These are phyloP conservation scores for Anniella stebbinsi DNA, from an alignment of 2,797 vertebrate species.

Conservation along the genomic window DNA sequence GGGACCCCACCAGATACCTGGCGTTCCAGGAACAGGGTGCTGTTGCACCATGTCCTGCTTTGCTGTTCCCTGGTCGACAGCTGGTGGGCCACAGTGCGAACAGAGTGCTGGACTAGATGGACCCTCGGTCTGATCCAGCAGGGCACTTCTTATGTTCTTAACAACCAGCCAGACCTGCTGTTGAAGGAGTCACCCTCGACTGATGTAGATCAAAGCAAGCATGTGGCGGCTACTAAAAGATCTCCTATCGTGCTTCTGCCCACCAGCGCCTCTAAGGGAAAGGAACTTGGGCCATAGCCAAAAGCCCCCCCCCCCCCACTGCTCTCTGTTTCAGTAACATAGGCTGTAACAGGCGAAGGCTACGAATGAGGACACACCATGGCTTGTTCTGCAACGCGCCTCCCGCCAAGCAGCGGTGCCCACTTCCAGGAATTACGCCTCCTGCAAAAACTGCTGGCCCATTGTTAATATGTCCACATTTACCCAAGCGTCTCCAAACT, in stretches of 20 bases:
- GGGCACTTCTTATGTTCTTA: no score
- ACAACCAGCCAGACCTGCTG: background rate
- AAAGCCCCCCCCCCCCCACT: background rate
- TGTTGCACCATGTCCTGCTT: no score
- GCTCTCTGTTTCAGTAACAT: background rate
- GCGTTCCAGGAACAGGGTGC: background rate
- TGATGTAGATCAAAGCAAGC: background rate
- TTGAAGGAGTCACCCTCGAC: no score
- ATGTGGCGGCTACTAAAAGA: background rate
- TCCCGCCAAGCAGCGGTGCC: constrained; percentile 4
- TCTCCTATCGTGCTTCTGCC: background rate
- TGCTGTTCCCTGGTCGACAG: no score
- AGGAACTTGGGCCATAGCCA: background rate
- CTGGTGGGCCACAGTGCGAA: no score
- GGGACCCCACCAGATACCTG: background rate
- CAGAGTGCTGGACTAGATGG: no score
- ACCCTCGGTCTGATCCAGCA: no score
- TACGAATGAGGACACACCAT: background rate
- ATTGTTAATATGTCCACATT: background rate
- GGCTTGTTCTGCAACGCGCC: background rate
- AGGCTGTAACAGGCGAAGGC: background rate
- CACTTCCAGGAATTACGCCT: background rate
- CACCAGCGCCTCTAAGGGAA: background rate
- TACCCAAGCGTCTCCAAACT: background rate
- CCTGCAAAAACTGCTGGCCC: background rate